Evolutionary conservation across 2,113 vertebrate genomes (phyloP), one percentile per base, ranked within the genome.

Genomic region (Cavia aperea): DNA sequence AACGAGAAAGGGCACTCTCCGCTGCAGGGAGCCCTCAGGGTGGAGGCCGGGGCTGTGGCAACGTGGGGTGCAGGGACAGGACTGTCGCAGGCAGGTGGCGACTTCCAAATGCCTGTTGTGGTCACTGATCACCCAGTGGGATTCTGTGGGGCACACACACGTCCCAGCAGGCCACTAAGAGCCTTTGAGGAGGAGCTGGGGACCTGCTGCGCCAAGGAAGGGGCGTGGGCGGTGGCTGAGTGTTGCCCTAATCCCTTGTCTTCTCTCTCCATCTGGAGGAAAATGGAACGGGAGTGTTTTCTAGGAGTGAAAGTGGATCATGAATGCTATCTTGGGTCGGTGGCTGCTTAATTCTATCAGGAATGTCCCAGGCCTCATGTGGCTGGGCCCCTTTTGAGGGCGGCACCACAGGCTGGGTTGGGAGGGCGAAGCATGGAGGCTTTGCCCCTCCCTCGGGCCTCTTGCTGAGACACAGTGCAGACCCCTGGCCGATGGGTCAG

Each of bases 111-210:
- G 5, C 70, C 21, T 16, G 36, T 19, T 16, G 0, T 0, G 78
- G 65, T 0, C 0, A 0, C 7, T 12, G 51, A 3, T 36, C 0
- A 0, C 54, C 31, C 0, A 7, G 0, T 18, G 82, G 66, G 29
- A 39, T 49, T 43, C 86, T 21, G 13, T 14, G 54, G 10, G 46
- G 89, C 8, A 10, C 23, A 1, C 1, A 4, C 46, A 1, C 0
- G 3, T 29, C 54, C 77, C 18, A 3, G 7, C 0, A 7, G 66
- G 23, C 18, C 54, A 9, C 10, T 7, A 7, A 11, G 72, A 73
- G 63, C 5, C 68, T n/a, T 51, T 19, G 86, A 11, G 0, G 86
- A 11, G 0, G 1, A 18, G 70, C 58, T 1, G 46, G 75, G 81
- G 58, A 23, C 21, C 63, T 6, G 29, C 21, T 33, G n/a, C 2